A percentile compares a stretch with the other conserved stretches of the same genome.
Evolutionary conservation across 2,888 invertebrate genomes (phyloP).

Genomic region (Hirudinaria manillensis): DNA sequence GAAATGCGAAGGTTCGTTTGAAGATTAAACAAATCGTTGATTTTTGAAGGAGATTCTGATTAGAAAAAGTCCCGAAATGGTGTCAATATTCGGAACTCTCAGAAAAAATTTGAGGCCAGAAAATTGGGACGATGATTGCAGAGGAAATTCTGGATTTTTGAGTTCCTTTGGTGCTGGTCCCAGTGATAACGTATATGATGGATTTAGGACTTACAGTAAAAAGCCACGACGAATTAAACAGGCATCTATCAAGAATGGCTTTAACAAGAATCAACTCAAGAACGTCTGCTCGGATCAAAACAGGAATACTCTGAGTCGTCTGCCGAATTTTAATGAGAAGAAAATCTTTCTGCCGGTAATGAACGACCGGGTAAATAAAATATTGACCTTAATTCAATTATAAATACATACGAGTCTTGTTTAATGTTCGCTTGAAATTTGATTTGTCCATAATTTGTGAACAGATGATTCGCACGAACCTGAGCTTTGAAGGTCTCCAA

Average conservation of each 20-base stretch:
- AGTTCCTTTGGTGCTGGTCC: background rate
- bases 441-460: background rate
- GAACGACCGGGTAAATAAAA: background rate
- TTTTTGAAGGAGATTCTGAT: too few relatives aligned
- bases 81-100: background rate
- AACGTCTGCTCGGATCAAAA: background rate
- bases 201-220: too few relatives aligned
- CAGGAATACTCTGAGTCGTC: background rate
- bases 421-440: background rate
- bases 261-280: background rate
- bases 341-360: background rate
- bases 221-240: background rate
- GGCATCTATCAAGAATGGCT: background rate
- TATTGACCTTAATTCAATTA: too few relatives aligned
- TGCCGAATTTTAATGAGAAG: slow-evolving; percentile 1
- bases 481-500: background rate
- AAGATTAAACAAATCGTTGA: too few relatives aligned
- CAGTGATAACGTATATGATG: too few relatives aligned
- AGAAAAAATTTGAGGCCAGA: background rate
- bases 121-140: background rate
- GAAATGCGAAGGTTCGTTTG: too few relatives aligned
- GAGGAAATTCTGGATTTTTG: background rate
- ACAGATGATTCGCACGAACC: background rate
- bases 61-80: background rate
- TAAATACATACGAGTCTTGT: too few relatives aligned